phyloP scores from a whole-genome alignment of 2,797 vertebrate genomes.

The Sebastes minor region DNA sequence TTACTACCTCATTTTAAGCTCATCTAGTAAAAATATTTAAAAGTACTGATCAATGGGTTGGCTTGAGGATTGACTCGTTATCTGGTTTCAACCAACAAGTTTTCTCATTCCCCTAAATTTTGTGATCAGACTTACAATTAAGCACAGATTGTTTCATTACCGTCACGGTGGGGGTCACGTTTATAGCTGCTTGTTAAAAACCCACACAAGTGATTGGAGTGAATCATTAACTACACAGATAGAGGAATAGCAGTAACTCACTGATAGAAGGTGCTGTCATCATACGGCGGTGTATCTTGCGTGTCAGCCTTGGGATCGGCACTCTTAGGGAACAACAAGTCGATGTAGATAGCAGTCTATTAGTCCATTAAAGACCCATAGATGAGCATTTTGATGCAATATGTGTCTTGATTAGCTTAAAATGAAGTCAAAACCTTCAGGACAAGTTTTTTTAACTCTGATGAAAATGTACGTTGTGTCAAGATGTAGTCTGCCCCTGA shows the following conservation, averaged over 20 bases:
- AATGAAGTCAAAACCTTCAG: neutral
- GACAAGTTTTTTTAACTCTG: neutral
- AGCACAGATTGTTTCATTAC: neutral
- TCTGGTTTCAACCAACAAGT: neutral
- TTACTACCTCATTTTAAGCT: neutral
- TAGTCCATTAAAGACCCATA: neutral
- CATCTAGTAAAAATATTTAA: neutral
- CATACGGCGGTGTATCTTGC: neutral
- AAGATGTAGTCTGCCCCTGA: neutral
- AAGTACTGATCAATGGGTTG: neutral
- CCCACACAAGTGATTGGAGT: neutral
- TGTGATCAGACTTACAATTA: neutral
- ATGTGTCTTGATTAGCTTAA: neutral
- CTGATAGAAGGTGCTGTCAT: neutral
- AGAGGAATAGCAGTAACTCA: neutral
- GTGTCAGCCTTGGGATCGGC: neutral
- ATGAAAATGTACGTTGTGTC: neutral
- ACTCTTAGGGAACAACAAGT: neutral
- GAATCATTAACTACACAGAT: constrained; percentile 33
- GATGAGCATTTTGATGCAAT: neutral
- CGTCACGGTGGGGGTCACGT: neutral
- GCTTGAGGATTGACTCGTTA: neutral
- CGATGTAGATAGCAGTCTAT: neutral
- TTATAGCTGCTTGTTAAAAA: constrained; percentile 28
- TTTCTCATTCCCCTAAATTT: neutral